Evolutionary conservation across 2,113 vertebrate genomes (phyloP).

Genomic region (Notiomystis cincta): DNA sequence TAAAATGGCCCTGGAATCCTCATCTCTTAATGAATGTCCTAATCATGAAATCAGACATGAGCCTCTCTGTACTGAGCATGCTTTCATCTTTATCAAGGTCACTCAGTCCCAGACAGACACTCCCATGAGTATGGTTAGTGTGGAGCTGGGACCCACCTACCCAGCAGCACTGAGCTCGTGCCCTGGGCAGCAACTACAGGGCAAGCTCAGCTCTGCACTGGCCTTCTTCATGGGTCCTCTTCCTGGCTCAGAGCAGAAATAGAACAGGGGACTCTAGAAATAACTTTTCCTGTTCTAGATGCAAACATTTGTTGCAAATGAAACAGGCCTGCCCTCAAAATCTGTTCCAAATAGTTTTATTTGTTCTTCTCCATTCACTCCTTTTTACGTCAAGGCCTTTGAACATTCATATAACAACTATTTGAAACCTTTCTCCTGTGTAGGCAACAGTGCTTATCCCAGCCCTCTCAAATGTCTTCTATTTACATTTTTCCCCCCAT

Average conservation of each 20-base stretch:
- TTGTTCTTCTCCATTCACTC: not conserved
- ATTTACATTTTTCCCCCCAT: not conserved
- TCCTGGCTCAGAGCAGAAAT: not conserved
- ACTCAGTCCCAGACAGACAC: not conserved
- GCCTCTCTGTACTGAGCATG: not conserved
- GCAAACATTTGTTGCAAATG: not conserved
- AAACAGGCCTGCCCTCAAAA: not conserved
- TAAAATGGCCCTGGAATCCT: not conserved
- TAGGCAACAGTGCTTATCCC: not conserved
- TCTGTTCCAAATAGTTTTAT: not conserved
- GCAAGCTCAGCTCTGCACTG: fast-evolving
- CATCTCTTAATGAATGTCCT: not conserved
- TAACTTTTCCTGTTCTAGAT: not conserved
- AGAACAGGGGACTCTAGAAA: not conserved
- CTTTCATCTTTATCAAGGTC: not conserved
- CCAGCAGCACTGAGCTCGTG: fast-evolving
- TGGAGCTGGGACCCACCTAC: not conserved
- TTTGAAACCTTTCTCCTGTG: not conserved
- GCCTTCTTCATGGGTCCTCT: not conserved
- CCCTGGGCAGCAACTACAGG: too few species aligned
- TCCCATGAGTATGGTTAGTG: not conserved
- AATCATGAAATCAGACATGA: not conserved
- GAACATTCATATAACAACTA: not conserved
- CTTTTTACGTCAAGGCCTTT: not conserved
- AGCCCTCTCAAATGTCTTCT: not conserved